Conservation (phyloP, 35 echinoderm and acorn worm genomes). For the Apostichopus japonicus region DNA sequence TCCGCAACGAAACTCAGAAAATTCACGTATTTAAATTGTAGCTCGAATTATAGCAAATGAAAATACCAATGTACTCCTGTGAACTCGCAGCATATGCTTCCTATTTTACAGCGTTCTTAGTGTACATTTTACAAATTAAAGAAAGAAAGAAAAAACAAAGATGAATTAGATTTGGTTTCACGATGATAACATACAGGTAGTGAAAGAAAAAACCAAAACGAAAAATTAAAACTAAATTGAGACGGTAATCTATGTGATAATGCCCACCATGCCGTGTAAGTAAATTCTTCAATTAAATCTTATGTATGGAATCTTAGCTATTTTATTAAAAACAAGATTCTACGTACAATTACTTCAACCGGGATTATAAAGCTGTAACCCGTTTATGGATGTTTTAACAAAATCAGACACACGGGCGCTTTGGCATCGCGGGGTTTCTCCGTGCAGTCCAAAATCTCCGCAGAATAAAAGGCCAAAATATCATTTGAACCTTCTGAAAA, state of each 20-base stretch:
- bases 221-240: not conserved
- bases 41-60: not conserved
- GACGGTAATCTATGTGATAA: not conserved
- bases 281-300: not conserved
- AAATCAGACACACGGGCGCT: not conserved
- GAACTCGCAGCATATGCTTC: not conserved
- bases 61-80: not conserved
- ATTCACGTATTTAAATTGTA: no score
- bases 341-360: no score
- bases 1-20: no score
- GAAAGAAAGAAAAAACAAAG: no score
- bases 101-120: not conserved
- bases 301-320: not conserved
- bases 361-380: not conserved
- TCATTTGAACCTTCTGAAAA: not conserved
- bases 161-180: not conserved
- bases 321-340: not conserved
- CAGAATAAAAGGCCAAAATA: not conserved
- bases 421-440: not conserved
- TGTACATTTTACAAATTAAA: not conserved
- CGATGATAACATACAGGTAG: not conserved
- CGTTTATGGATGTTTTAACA: not conserved
- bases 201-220: no score
- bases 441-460: not conserved
- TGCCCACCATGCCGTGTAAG: not conserved